These are phyloP conservation scores for Podarcis raffonei DNA, from an alignment of 2,113 vertebrate genomes.

Conservation along the genomic window DNA sequence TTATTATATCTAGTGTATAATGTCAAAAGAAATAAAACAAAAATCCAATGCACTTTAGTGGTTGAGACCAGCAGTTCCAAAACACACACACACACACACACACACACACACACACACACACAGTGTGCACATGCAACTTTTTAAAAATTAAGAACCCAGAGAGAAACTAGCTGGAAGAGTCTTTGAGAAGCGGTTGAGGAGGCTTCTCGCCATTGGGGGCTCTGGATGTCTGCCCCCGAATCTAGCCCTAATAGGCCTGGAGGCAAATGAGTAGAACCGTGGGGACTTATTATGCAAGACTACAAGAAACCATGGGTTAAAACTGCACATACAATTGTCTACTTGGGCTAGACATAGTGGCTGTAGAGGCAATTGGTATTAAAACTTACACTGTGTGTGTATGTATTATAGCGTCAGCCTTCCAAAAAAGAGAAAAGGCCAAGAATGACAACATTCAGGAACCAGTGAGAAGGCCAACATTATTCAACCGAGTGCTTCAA, in stretches of 20 bases:
- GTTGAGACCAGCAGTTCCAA: not conserved
- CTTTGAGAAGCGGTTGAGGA: not conserved
- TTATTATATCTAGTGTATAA: not conserved
- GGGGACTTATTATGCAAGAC: not conserved
- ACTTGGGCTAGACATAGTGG: not conserved
- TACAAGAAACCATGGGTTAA: not conserved
- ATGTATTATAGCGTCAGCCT: not conserved
- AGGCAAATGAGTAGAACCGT: not conserved
- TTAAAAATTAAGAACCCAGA: not conserved
- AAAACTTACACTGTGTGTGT: not conserved
- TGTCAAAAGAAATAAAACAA: not conserved
- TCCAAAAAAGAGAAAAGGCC: not conserved
- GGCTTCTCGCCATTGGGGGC: not conserved
- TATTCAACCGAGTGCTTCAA: not conserved
- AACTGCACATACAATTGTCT: not conserved
- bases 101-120: too few species aligned
- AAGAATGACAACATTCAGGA: not conserved
- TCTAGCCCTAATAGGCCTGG: not conserved
- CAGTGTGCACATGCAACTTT: not conserved
- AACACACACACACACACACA: not conserved
- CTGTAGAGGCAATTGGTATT: not conserved
- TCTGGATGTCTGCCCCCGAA: not conserved
- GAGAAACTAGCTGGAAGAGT: not conserved
- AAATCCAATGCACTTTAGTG: not conserved
- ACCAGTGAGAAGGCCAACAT: not conserved